These are phyloP conservation scores for Neodon shergylaensis DNA, from an alignment of 2,113 vertebrate genomes.

Conservation along the genomic window DNA sequence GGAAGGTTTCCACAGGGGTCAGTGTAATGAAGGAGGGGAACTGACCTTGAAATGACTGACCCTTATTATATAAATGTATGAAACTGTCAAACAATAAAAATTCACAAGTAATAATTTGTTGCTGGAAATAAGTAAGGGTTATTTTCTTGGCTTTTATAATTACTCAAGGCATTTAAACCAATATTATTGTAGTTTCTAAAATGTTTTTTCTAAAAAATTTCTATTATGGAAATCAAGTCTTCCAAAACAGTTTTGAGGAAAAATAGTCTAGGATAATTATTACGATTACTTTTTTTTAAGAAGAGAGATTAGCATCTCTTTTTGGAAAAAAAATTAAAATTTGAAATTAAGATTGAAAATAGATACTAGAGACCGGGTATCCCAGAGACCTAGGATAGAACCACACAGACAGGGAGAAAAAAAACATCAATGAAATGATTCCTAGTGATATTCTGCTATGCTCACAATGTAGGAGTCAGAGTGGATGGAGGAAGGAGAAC, in stretches of 20 bases:
- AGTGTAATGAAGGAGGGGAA: neutral
- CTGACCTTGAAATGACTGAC: neutral
- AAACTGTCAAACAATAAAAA: neutral
- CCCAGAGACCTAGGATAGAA: neutral
- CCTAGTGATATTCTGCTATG: neutral
- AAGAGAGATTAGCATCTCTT: neutral
- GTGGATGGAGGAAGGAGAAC: neutral
- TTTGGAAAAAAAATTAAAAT: neutral
- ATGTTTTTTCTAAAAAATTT: conserved; percentile 43
- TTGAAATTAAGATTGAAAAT: neutral
- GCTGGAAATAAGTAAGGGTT: neutral
- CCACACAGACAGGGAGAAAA: neutral
- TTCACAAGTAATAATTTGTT: neutral
- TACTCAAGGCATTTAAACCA: conserved; percentile 13
- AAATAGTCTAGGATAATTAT: neutral
- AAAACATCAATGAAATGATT: neutral
- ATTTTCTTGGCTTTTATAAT: conserved; percentile 27
- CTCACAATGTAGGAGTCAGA: neutral
- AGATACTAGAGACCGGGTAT: neutral
- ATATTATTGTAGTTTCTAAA: neutral
- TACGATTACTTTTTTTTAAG: neutral
- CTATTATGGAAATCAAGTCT: neutral
- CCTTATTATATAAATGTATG: neutral
- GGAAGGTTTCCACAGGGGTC: neutral
- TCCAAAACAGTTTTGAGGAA: neutral